Conservation (phyloP, 2,113 vertebrate species). For the Pampusana beccarii region DNA sequence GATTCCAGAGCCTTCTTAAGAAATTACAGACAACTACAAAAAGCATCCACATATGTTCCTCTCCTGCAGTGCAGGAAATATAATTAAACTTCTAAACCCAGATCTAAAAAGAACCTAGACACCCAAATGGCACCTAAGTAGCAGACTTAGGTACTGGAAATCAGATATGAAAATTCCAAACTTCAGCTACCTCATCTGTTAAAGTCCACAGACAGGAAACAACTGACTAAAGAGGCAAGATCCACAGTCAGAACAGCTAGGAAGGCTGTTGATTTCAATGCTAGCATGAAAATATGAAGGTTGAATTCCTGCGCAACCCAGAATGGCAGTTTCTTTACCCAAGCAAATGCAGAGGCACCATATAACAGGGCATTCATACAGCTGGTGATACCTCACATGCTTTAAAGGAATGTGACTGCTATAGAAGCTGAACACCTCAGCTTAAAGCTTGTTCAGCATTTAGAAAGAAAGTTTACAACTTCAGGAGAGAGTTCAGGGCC, state of each 20-base stretch:
- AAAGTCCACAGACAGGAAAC: background rate
- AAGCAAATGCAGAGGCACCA: background rate
- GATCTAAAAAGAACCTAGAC: background rate
- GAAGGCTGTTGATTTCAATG: background rate
- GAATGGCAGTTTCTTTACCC: background rate
- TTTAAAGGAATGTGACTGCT: background rate
- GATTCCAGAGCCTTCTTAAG: background rate
- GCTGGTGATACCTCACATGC: background rate
- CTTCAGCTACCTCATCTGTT: background rate
- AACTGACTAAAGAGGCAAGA: background rate
- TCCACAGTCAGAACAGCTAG: background rate
- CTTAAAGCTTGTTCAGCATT: background rate
- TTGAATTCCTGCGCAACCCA: background rate
- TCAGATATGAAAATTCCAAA: background rate
- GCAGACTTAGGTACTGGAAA: background rate
- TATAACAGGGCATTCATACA: background rate
- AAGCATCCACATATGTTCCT: accelerated
- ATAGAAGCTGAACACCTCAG: accelerated
- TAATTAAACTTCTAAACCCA: background rate
- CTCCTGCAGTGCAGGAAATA: background rate
- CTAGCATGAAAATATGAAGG: background rate
- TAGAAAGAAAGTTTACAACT: background rate
- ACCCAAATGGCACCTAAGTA: background rate
- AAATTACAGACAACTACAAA: background rate
- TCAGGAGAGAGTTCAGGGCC: background rate